Base-by-base conservation (phyloP, 2,113 vertebrate genomes). In the Falco punctatus region DNA sequence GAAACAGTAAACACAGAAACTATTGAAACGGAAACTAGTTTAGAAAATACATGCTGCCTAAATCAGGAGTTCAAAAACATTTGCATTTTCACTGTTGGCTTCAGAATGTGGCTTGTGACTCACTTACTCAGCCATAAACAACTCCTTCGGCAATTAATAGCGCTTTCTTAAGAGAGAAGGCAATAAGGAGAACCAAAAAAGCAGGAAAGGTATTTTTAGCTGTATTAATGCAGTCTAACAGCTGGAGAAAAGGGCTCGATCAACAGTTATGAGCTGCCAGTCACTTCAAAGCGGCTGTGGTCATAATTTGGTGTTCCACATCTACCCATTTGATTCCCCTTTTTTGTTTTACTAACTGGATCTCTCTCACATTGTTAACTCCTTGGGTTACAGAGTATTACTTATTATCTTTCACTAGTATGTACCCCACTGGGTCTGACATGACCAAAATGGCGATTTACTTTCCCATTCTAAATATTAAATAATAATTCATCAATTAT, bases 121-220 rank as follows among this genome's bases (percentile, higher is more conserved):
- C 32, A 32, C 42, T 88, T 94, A 58, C 35, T 84, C n/a, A 79
- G 57, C 64, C 11, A 8, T 61, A 48, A 4, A 13, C 16, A 86
- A 32, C 26, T 86, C 65, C 40, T 88, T 67, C 67, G 65, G 38
- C 71, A 92, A 69, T 87, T 89, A 89, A 28, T 51, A 74, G 24
- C 8, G 4, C 81, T 95, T 89, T 81, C 23, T 54, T 69, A n/a
- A 58, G 62, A 71, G 51, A 9, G 38, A 75, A 85, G 72, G 49
- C 49, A 88, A 15, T 51, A 80, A 78, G n/a, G 38, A 92, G 42
- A 92, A 42, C 16, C 11, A 54, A 38, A 86, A 71, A 65, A 59
- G 26, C 46, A 66, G 26, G 51, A 80, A 48, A 69, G 33, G 12
- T 83, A 83, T 88, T 95, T 96, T 96, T 90, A 93, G 49, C 27